These are phyloP conservation scores for Geotrupes spiniger DNA, from an alignment of 2,888 invertebrate genomes.

Conservation along the genomic window DNA sequence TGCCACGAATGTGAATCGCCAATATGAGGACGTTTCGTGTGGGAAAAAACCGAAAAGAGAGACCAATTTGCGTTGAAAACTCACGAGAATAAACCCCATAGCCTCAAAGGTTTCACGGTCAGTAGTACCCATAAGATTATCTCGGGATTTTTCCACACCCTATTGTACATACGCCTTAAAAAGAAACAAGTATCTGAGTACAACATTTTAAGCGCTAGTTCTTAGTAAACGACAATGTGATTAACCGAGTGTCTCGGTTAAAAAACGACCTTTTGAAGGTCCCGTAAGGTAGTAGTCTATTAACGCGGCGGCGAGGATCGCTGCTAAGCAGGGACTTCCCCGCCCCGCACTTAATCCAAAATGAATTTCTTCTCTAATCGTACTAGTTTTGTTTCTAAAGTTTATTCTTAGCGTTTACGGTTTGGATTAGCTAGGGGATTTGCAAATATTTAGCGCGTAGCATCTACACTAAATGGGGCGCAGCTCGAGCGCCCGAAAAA, in stretches of 20 bases:
- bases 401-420: constrained; percentile 34
- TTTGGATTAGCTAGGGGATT: constrained; percentile 47
- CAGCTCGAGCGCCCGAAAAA: too few relatives aligned
- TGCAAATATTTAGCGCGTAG: constrained; percentile 43
- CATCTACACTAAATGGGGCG: background rate
- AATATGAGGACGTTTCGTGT: background rate
- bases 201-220: constrained; percentile 28
- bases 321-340: constrained; percentile 44
- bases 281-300: constrained; percentile 38
- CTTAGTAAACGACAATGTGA: constrained; percentile 36
- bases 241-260: constrained; percentile 37
- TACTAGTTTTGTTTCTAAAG: constrained; percentile 40
- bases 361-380: constrained; percentile 36
- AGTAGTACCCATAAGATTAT: too few relatives aligned
- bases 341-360: constrained; percentile 34
- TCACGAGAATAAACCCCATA: too few relatives aligned
- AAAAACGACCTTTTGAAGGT: constrained; percentile 43
- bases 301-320: constrained; percentile 13
- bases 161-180: constrained; percentile 13
- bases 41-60: constrained; percentile 1
- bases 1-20: too few relatives aligned
- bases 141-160: too few relatives aligned
- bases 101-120: background rate
- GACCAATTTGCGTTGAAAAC: background rate
- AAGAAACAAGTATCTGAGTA: constrained; percentile 26